Conservation (phyloP, 92 coral and sea anemone genomes). For the Epizoanthus ramosus region DNA sequence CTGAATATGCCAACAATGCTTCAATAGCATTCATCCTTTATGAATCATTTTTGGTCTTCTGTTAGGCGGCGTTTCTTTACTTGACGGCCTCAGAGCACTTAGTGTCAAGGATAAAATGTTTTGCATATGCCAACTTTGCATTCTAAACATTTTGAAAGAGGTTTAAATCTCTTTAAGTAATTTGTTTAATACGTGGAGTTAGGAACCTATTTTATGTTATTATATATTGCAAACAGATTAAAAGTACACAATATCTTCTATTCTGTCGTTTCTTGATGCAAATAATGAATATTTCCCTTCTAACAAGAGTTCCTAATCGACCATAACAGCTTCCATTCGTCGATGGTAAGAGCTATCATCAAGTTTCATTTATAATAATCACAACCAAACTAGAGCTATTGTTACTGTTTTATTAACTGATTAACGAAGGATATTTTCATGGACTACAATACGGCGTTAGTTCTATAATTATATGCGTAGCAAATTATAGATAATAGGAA, state of each 20-base stretch:
- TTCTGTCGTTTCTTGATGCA: not conserved
- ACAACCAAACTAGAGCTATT: not conserved
- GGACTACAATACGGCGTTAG: not conserved
- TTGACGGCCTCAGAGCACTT: not conserved
- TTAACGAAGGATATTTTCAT: not conserved
- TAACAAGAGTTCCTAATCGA: not conserved
- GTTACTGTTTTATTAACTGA: slow-evolving; percentile 1
- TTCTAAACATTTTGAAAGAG: slow-evolving; percentile 8
- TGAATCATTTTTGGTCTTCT: not conserved
- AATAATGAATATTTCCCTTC: not conserved
- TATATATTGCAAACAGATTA: not conserved
- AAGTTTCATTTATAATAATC: not conserved
- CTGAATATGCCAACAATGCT: not conserved
- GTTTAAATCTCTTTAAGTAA: not conserved
- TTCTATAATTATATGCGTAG: not conserved
- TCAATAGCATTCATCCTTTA: not conserved
- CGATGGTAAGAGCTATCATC: not conserved
- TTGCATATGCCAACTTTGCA: slow-evolving; percentile 1
- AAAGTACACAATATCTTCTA: slow-evolving; percentile 22
- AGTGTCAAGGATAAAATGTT: not conserved
- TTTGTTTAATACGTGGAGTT: slow-evolving; percentile 27
- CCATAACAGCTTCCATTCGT: not conserved
- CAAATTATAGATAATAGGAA: not conserved
- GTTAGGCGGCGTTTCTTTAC: not conserved
- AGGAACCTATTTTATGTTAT: not conserved